A percentile compares a stretch with the other conserved stretches of the same genome.
Conservation (phyloP, 2,888 invertebrate species). For the Phyto melanocephala region DNA sequence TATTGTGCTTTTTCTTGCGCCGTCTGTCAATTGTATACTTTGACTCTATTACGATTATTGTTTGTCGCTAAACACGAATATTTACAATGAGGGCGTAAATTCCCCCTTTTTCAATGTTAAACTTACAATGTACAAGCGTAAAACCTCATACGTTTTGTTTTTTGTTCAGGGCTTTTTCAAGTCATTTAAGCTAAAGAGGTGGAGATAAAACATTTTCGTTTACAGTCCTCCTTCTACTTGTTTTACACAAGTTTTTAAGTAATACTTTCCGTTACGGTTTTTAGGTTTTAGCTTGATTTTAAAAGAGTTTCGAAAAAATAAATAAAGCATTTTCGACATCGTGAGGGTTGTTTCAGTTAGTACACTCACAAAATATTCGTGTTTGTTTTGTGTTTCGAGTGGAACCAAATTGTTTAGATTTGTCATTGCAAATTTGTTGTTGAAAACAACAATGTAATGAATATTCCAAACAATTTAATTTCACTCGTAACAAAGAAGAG, state of each 20-base stretch:
- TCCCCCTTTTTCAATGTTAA: not conserved
- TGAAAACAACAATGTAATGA: no score
- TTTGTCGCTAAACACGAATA: slow-evolving; percentile 41
- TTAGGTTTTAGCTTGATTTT: slow-evolving; percentile 47
- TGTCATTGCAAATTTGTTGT: no score
- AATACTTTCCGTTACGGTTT: slow-evolving; percentile 62
- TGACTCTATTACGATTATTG: slow-evolving; percentile 60
- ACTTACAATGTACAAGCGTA: slow-evolving; percentile 40
- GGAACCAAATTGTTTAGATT: no score
- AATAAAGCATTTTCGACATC: not conserved
- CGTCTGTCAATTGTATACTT: slow-evolving; percentile 49
- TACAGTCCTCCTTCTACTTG: slow-evolving; percentile 53
- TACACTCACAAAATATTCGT: slow-evolving; percentile 26
- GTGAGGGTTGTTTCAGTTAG: slow-evolving; percentile 10
- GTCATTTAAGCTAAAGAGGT: slow-evolving; percentile 1
- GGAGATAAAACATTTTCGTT: slow-evolving; percentile 34
- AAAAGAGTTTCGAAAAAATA: slow-evolving; percentile 26
- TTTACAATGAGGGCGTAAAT: slow-evolving; percentile 30
- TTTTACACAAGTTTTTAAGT: slow-evolving; percentile 59
- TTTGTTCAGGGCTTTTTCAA: slow-evolving; percentile 13
- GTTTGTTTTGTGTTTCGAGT: no score
- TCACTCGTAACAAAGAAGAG: no score
- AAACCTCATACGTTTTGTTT: slow-evolving; percentile 59
- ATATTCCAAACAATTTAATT: no score
- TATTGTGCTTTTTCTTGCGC: slow-evolving; percentile 2